A percentile compares a stretch with the other conserved stretches of the same genome.
Conservation (phyloP, 2,888 invertebrate species). For the Aleiodes testaceus region DNA sequence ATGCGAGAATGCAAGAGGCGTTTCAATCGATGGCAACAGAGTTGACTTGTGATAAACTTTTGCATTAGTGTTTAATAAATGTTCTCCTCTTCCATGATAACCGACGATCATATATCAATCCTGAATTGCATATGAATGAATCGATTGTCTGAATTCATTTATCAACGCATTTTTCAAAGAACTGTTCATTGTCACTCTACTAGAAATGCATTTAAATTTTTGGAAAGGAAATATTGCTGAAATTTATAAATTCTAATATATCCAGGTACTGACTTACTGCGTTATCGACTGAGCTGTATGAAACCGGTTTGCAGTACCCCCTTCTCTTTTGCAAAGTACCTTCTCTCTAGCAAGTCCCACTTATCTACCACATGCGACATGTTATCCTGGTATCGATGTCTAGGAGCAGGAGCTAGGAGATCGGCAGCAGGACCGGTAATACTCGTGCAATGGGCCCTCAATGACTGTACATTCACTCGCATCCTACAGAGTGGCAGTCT, state of each 20-base stretch:
- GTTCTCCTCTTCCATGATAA: not conserved
- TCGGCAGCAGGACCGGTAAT: constrained; percentile 55
- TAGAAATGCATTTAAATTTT: too few species aligned
- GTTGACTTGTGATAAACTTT: constrained; percentile 56
- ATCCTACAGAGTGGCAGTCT: not conserved
- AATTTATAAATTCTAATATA: constrained; percentile 28
- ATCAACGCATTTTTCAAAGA: not conserved
- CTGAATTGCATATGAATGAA: too few species aligned
- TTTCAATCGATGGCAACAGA: constrained; percentile 75
- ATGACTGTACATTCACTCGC: constrained; percentile 6
- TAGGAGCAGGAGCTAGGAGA: constrained; percentile 64
- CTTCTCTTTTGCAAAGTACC: constrained; percentile 31
- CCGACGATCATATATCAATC: not conserved
- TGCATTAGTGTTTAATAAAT: not conserved
- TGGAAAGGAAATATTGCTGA: too few species aligned
- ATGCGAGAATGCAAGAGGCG: constrained; percentile 74
- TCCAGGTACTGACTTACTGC: constrained; percentile 2
- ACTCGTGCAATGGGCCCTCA: constrained; percentile 23
- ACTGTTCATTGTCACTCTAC: constrained; percentile 1
- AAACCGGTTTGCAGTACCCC: constrained; percentile 52
- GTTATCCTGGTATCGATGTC: constrained; percentile 62
- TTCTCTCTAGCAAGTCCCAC: constrained; percentile 44
- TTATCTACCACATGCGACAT: constrained; percentile 57
- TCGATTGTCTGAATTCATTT: not conserved
- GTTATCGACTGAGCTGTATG: constrained; percentile 31